A percentile compares a stretch with the other conserved stretches of the same genome.
Evolutionary conservation across 2,888 invertebrate genomes (phyloP).

Genomic region (Hoplodrina blanda): DNA sequence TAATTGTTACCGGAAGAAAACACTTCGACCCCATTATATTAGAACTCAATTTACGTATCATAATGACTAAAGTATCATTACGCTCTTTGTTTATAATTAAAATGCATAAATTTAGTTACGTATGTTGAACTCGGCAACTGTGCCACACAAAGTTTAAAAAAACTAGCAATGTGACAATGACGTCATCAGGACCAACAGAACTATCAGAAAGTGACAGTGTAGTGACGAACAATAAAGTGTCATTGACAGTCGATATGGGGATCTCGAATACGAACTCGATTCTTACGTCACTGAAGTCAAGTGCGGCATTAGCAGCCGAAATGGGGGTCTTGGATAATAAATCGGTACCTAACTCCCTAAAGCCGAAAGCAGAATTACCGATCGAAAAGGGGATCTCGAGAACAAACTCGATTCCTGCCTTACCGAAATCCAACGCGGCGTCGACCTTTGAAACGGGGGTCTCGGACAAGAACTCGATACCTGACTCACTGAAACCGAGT

Average conservation of each 20-base stretch:
- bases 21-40: slow-evolving; percentile 77
- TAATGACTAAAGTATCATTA: slow-evolving; percentile 67
- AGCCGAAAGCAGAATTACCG: background rate
- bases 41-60: slow-evolving; percentile 70
- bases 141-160: slow-evolving; percentile 40
- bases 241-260: slow-evolving; percentile 51
- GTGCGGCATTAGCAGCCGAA: background rate
- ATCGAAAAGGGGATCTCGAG: background rate
- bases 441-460: background rate
- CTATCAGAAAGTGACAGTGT: slow-evolving; percentile 69
- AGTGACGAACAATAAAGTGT: slow-evolving; percentile 56
- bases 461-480: slow-evolving; percentile 14
- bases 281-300: slow-evolving; percentile 19
- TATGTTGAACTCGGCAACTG: slow-evolving; percentile 31
- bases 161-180: slow-evolving; percentile 66
- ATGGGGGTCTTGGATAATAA: slow-evolving; percentile 39
- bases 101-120: slow-evolving; percentile 42
- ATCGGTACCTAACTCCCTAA: slow-evolving; percentile 16
- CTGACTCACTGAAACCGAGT: slow-evolving; percentile 10
- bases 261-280: slow-evolving; percentile 33
- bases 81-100: slow-evolving; percentile 63
- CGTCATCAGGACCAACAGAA: slow-evolving; percentile 64
- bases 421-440: background rate
- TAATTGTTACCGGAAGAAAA: slow-evolving; percentile 74
- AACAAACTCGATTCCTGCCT: background rate